phyloP scores from a whole-genome alignment of 2,797 vertebrate genomes.

The Balearica regulorum region DNA sequence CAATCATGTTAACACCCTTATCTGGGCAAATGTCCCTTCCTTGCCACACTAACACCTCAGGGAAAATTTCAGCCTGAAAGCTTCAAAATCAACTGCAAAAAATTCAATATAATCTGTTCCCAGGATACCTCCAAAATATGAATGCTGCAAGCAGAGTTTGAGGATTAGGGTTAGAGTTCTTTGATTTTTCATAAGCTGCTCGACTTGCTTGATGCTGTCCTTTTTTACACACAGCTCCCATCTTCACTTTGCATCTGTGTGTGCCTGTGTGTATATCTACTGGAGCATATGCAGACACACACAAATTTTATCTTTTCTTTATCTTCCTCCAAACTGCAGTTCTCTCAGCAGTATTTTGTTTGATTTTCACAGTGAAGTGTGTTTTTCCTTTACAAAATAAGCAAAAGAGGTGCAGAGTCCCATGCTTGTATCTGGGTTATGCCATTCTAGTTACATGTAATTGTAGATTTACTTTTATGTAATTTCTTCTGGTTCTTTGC shows the following conservation, averaged over 20 bases:
- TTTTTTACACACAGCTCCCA: background rate
- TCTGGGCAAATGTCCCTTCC: background rate
- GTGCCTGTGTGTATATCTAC: background rate
- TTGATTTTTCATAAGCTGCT: background rate
- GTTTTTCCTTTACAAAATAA: background rate
- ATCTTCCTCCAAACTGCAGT: background rate
- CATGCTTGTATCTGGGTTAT: background rate
- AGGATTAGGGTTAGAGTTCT: background rate
- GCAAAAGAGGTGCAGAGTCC: background rate
- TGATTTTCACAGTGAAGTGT: background rate
- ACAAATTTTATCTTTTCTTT: background rate
- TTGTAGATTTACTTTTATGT: background rate
- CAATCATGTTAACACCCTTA: background rate
- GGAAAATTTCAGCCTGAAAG: background rate
- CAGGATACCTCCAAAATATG: background rate
- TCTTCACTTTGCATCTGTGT: background rate
- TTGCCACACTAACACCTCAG: background rate
- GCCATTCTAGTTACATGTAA: background rate
- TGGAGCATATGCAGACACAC: background rate
- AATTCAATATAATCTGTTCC: background rate
- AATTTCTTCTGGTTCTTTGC: background rate
- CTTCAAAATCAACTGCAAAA: background rate
- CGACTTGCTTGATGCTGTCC: background rate
- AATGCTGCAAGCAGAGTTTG: background rate
- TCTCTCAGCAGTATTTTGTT: background rate